Conservation (phyloP, 1,140 invertebrate species). For the Drosophila hydei region DNA sequence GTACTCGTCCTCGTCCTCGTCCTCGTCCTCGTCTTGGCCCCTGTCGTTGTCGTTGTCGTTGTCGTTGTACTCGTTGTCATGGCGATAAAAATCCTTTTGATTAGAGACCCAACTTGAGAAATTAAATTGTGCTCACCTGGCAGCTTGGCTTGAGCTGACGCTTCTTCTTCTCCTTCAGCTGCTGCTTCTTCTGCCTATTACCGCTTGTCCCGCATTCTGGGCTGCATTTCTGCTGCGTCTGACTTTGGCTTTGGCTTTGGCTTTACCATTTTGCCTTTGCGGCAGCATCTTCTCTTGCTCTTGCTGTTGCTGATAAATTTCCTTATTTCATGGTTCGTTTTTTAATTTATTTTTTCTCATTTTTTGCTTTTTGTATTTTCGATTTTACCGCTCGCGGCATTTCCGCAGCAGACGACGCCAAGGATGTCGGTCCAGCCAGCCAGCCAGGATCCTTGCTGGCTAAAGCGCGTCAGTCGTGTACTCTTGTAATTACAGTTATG, state of each 20-base stretch:
- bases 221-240: slow-evolving; percentile 68
- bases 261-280: slow-evolving; percentile 21
- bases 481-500: slow-evolving; percentile 80
- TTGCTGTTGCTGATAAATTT: slow-evolving; percentile 70
- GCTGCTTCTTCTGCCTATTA: slow-evolving; percentile 10
- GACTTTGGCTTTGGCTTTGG: slow-evolving; percentile 40
- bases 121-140: slow-evolving; percentile 81
- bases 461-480: slow-evolving; percentile 57
- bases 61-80: slow-evolving; percentile 42
- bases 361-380: slow-evolving; percentile 42
- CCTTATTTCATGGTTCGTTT: slow-evolving; percentile 80
- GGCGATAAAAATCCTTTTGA: slow-evolving; percentile 81
- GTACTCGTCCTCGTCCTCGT: slow-evolving; percentile 2
- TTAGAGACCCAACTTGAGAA: slow-evolving; percentile 76
- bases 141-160: slow-evolving; percentile 44
- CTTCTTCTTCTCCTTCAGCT: neutral
- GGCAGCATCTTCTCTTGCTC: neutral
- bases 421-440: slow-evolving; percentile 15
- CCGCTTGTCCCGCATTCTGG: neutral
- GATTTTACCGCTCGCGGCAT: slow-evolving; percentile 65
- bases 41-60: neutral
- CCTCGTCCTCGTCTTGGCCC: slow-evolving; percentile 1
- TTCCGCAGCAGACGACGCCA: slow-evolving; percentile 67
- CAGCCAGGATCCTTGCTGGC: slow-evolving; percentile 10
- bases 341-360: slow-evolving; percentile 66